phyloP scores from a whole-genome alignment of 1,140 invertebrate genomes.

The Euura saliciscinereae region DNA sequence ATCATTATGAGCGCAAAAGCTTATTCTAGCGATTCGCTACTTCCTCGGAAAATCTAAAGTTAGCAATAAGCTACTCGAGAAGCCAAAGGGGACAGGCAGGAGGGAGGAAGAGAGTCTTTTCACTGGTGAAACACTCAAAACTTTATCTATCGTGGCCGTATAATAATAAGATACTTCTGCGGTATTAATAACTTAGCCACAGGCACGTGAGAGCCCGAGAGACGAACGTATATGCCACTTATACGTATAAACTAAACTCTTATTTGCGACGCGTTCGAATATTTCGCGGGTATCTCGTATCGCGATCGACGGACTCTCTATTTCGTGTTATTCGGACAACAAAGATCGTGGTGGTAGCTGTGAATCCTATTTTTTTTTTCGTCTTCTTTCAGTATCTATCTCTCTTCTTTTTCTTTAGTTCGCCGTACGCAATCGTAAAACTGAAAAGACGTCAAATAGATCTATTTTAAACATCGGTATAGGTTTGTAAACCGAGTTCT shows the following conservation, averaged over 20 bases:
- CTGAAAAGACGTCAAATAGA: constrained; percentile 1
- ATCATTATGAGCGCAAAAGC: not conserved
- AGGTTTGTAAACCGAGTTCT: not conserved
- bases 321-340: not conserved
- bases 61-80: constrained; percentile 17
- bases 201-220: constrained; percentile 16
- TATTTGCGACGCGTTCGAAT: not conserved
- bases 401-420: constrained; percentile 5
- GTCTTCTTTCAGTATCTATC: constrained; percentile 6
- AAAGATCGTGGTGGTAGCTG: not conserved
- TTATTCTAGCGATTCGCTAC: constrained; percentile 30
- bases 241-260: constrained; percentile 5
- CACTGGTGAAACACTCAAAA: constrained; percentile 23
- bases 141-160: constrained; percentile 24
- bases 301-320: not conserved
- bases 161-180: constrained; percentile 13
- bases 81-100: constrained; percentile 23
- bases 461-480: constrained; percentile 2
- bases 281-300: not conserved
- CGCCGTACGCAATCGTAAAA: not conserved
- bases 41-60: constrained; percentile 38
- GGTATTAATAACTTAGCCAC: constrained; percentile 20
- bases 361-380: constrained; percentile 6
- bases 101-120: constrained; percentile 14
- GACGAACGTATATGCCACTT: not conserved